phyloP scores from a whole-genome alignment of 1,140 invertebrate genomes.

The Rhagoletis pomonella region DNA sequence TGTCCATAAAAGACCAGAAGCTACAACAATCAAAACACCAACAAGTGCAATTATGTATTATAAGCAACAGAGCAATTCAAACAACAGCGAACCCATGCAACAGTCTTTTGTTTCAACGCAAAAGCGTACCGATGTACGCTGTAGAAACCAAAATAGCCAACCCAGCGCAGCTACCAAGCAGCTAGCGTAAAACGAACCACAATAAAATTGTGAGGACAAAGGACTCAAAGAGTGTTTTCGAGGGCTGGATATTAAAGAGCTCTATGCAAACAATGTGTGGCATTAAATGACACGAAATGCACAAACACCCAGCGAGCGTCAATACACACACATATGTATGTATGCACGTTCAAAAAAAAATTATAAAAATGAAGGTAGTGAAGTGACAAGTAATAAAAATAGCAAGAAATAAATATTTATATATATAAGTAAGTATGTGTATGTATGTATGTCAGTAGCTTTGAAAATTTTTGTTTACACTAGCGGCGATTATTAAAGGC shows the following conservation, averaged over 20 bases:
- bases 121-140: neutral
- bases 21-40: conserved; percentile 19
- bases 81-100: neutral
- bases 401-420: too few relatives aligned
- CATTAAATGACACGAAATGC: conserved; percentile 36
- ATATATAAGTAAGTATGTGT: neutral
- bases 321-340: neutral
- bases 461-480: neutral
- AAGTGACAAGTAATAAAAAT: conserved; percentile 23
- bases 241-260: too few relatives aligned
- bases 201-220: neutral
- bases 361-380: neutral
- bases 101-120: neutral
- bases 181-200: neutral
- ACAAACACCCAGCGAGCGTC: too few relatives aligned
- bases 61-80: neutral
- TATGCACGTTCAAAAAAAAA: neutral
- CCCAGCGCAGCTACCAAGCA: neutral
- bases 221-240: neutral
- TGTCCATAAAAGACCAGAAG: too few relatives aligned
- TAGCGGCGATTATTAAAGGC: neutral
- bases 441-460: too few relatives aligned
- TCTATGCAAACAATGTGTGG: conserved; percentile 15
- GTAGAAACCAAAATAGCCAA: neutral
- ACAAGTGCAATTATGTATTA: conserved; percentile 38